A percentile compares a stretch with the other conserved stretches of the same genome.
Conservation (phyloP, 2,113 vertebrate genomes). For the Murina feae region DNA sequence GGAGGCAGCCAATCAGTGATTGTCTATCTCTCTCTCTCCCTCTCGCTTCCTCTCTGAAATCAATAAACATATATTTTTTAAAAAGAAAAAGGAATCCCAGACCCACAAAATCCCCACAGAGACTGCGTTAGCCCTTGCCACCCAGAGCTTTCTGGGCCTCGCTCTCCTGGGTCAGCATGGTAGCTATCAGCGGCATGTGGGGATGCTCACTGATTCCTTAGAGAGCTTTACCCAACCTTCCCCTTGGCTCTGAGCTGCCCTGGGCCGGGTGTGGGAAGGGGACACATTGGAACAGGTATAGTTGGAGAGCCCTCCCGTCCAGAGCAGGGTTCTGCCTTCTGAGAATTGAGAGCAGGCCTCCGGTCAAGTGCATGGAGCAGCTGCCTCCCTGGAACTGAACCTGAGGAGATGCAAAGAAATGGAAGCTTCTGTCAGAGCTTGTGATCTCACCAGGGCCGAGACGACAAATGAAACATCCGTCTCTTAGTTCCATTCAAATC, state of each 20-base stretch:
- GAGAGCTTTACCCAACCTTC: not conserved
- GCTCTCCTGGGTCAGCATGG: not conserved
- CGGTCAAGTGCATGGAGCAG: not conserved
- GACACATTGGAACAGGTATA: not conserved
- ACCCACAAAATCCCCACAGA: not conserved
- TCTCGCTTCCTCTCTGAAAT: too few species aligned
- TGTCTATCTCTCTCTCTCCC: too few species aligned
- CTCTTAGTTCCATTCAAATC: not conserved
- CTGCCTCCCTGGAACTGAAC: not conserved
- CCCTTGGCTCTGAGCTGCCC: not conserved
- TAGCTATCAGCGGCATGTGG: not conserved
- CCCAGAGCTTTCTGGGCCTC: not conserved
- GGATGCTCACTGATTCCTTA: not conserved
- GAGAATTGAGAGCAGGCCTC: not conserved
- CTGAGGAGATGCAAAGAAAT: not conserved
- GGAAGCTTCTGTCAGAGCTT: not conserved
- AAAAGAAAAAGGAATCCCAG: not conserved
- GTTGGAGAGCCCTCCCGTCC: not conserved
- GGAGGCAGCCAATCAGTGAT: too few species aligned
- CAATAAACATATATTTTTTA: too few species aligned
- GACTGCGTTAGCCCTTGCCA: not conserved
- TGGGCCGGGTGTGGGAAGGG: not conserved
- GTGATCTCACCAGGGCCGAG: not conserved
- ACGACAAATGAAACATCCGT: not conserved
- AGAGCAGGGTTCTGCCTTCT: not conserved